These are phyloP conservation scores for Furcula furcula DNA, from an alignment of 2,888 invertebrate species.

Conservation along the genomic window DNA sequence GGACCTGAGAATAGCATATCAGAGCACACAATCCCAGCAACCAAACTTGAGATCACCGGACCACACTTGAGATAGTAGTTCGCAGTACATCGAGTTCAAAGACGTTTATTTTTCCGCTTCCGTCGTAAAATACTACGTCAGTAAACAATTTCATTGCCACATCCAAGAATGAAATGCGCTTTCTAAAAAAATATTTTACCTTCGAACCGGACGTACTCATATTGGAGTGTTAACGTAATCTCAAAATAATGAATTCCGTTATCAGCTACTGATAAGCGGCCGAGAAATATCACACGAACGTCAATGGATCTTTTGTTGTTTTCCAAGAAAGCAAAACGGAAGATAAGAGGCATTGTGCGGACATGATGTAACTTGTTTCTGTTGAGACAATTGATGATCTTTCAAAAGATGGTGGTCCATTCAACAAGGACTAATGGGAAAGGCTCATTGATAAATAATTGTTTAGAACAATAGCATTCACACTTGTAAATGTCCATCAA, in stretches of 20 bases:
- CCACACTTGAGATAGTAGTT: too few relatives aligned
- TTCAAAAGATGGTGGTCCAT: slow-evolving; percentile 7
- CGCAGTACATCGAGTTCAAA: too few relatives aligned
- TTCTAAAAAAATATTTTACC: too few relatives aligned
- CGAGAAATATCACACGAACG: slow-evolving; percentile 42
- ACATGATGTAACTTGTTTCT: slow-evolving; percentile 21
- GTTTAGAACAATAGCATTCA: background rate
- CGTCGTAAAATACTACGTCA: too few relatives aligned
- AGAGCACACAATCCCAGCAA: too few relatives aligned
- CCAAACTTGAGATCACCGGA: too few relatives aligned
- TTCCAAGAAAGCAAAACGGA: slow-evolving; percentile 23
- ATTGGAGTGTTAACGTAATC: slow-evolving; percentile 9
- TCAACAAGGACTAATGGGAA: slow-evolving; percentile 9
- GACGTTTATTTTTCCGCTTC: too few relatives aligned
- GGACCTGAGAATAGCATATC: too few relatives aligned
- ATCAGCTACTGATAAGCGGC: slow-evolving; percentile 28
- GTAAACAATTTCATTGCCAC: too few relatives aligned
- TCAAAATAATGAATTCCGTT: slow-evolving; percentile 13
- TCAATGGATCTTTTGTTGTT: slow-evolving; percentile 23
- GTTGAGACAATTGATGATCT: slow-evolving; percentile 19
- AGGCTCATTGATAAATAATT: slow-evolving; percentile 6
- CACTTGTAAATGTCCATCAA: background rate
- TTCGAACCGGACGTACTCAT: slow-evolving; percentile 12
- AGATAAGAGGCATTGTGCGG: slow-evolving; percentile 27
- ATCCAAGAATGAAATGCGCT: too few relatives aligned